Evolutionary conservation across 2,888 invertebrate species (phyloP).

Genomic region (Phyllotreta striolata): DNA sequence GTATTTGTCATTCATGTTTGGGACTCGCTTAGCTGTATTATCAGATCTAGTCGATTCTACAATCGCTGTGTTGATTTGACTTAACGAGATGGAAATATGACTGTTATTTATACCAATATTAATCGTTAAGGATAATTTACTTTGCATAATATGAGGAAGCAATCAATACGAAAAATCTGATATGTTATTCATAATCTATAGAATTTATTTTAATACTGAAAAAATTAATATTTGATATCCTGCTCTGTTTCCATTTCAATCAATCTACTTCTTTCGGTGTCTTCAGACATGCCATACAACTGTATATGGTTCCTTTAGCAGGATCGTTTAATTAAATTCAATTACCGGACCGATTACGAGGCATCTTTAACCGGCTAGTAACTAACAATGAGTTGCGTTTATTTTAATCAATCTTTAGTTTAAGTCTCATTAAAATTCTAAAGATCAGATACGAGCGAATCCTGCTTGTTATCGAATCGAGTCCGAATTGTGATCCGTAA

Average conservation of each 20-base stretch:
- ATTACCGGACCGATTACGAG: slow-evolving; percentile 27
- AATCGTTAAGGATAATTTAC: no score
- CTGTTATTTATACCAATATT: no score
- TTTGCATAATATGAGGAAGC: no score
- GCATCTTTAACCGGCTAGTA: slow-evolving; percentile 33
- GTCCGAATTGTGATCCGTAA: slow-evolving; percentile 26
- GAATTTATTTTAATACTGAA: no score
- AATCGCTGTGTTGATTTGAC: not conserved
- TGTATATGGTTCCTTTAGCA: no score
- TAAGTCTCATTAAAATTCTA: slow-evolving; percentile 40
- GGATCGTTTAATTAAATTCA: slow-evolving; percentile 5
- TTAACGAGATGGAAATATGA: not conserved
- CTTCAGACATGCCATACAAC: no score
- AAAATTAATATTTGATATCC: no score
- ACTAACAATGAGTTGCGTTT: slow-evolving; percentile 35
- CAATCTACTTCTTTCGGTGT: no score
- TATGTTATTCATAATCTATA: no score
- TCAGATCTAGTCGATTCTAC: not conserved
- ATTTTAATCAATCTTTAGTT: slow-evolving; percentile 37
- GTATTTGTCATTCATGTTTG: slow-evolving; percentile 14
- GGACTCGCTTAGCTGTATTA: not conserved
- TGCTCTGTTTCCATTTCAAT: no score
- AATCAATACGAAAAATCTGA: no score
- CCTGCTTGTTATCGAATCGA: slow-evolving; percentile 34
- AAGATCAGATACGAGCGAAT: slow-evolving; percentile 35